A percentile compares a stretch with the other conserved stretches of the same genome.
Evolutionary conservation across 1,140 invertebrate genomes (phyloP).

Genomic region (Sesamia nonagrioides): DNA sequence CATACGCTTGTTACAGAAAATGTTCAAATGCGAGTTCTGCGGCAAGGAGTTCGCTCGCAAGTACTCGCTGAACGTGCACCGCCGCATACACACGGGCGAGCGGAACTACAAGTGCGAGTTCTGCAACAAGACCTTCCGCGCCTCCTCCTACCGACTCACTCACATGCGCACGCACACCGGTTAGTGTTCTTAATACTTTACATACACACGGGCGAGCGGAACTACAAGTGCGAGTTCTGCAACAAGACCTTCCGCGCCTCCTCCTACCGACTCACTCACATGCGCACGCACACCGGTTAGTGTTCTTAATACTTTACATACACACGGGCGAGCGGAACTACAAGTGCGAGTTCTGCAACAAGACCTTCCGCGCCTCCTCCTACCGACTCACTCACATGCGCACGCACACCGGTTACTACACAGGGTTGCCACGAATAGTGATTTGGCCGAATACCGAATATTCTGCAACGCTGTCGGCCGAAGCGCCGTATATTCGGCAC

Average conservation of each 20-base stretch:
- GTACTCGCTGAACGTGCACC: conserved; percentile 97
- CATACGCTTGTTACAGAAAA: conserved; percentile 86
- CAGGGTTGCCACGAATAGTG: no score
- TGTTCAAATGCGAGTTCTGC: conserved; percentile 96
- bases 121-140: conserved; percentile 94
- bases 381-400: conserved; percentile 95
- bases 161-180: conserved; percentile 97
- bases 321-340: conserved; percentile 97
- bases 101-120: conserved; percentile 96
- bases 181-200: no score
- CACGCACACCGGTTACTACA: conserved; percentile 97
- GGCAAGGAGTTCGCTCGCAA: conserved; percentile 97
- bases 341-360: conserved; percentile 94
- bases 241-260: conserved; percentile 94
- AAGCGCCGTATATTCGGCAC: no score
- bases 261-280: conserved; percentile 95
- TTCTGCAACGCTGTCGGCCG: no score
- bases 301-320: no score
- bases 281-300: conserved; percentile 97
- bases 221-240: conserved; percentile 96
- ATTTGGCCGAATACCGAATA: no score
- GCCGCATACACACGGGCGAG: conserved; percentile 96
- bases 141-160: conserved; percentile 94
- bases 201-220: conserved; percentile 96
- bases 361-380: conserved; percentile 94